Evolutionary conservation across 2,888 invertebrate species (phyloP).

Genomic region (Schizotus pectinicornis): DNA sequence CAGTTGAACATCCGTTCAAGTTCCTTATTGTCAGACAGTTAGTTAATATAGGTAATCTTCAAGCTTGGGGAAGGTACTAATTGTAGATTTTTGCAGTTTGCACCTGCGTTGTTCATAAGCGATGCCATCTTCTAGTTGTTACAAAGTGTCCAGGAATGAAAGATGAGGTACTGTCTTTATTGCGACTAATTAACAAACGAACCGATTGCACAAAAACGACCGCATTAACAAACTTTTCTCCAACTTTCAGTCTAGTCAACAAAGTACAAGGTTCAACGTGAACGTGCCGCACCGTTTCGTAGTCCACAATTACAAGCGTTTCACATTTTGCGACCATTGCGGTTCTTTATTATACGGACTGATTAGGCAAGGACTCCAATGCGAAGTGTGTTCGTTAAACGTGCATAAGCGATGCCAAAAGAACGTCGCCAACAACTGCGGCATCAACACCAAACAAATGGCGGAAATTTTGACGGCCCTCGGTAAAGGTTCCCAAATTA

Average conservation of each 20-base stretch:
- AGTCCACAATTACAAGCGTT: slow-evolving; percentile 95
- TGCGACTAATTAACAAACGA: too few relatives aligned
- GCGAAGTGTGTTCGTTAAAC: slow-evolving; percentile 95
- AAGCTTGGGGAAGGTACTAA: slow-evolving; percentile 5
- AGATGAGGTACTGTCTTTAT: slow-evolving; percentile 68
- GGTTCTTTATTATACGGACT: slow-evolving; percentile 97
- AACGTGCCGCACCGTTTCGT: slow-evolving; percentile 97
- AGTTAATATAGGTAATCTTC: neutral
- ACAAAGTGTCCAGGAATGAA: slow-evolving; percentile 99
- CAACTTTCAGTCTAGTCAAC: slow-evolving; percentile 57
- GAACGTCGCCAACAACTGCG: slow-evolving; percentile 99
- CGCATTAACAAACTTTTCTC: neutral
- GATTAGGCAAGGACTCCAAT: slow-evolving; percentile 95
- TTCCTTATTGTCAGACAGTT: neutral
- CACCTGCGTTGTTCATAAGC: slow-evolving; percentile 98
- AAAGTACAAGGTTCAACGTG: slow-evolving; percentile 88
- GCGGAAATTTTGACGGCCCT: slow-evolving; percentile 90
- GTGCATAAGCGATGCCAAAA: slow-evolving; percentile 99
- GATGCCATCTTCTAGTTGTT: slow-evolving; percentile 95
- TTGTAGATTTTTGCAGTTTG: slow-evolving; percentile 72
- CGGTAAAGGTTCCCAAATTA: slow-evolving; percentile 63
- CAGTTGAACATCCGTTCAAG: neutral
- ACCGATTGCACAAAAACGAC: neutral
- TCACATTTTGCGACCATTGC: slow-evolving; percentile 99
- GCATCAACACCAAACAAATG: slow-evolving; percentile 96